Evolutionary conservation across 2,797 vertebrate species (phyloP).

Genomic region (Lates japonicus): DNA sequence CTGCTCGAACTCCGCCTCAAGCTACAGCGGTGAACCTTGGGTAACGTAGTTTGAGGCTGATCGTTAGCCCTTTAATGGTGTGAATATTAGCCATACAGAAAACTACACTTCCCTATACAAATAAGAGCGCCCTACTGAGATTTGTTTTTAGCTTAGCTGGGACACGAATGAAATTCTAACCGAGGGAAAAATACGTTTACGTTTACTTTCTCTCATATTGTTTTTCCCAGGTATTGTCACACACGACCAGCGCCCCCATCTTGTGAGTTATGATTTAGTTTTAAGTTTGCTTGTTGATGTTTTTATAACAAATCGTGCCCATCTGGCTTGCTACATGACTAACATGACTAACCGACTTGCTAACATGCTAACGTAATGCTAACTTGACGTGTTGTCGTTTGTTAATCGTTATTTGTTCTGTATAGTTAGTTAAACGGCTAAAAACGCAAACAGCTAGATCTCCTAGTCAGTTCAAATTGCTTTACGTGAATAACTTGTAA

Average conservation of each 20-base stretch:
- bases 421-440: background rate
- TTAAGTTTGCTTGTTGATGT: background rate
- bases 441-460: background rate
- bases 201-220: background rate
- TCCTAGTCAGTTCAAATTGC: accelerated
- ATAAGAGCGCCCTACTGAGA: constrained; percentile 32
- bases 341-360: background rate
- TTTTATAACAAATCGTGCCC: background rate
- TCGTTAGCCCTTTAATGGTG: accelerated
- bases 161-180: constrained; percentile 43
- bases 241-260: background rate
- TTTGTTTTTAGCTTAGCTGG: constrained; percentile 83
- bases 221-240: background rate
- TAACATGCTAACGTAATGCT: constrained; percentile 65
- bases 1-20: too few species aligned
- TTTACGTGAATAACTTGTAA: background rate
- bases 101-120: constrained; percentile 83
- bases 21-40: too few species aligned
- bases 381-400: constrained; percentile 34
- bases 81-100: background rate
- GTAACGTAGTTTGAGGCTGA: constrained; percentile 79
- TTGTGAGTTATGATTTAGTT: constrained; percentile 44
- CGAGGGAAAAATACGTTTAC: background rate
- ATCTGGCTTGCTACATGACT: constrained; percentile 6
- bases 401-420: background rate